phyloP scores from a whole-genome alignment of 2,888 invertebrate species.

The Eupeodes luniger region DNA sequence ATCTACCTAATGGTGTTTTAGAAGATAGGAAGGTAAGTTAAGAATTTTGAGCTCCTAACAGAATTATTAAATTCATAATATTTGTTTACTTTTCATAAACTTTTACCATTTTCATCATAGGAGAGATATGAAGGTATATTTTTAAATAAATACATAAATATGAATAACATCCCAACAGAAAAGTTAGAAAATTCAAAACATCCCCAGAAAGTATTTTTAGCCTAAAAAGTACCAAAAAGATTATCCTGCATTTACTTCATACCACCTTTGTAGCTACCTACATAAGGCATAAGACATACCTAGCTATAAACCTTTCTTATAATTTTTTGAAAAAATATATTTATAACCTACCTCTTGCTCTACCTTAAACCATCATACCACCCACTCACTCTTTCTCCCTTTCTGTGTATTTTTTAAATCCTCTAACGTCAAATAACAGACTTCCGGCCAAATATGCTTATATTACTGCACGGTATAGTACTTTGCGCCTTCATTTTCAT shows the following conservation, averaged over 20 bases:
- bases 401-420: slow-evolving; percentile 6
- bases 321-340: not conserved
- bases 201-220: slow-evolving; percentile 7
- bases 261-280: too few relatives aligned
- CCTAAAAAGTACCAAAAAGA: not conserved
- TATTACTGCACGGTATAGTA: not conserved
- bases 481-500: slow-evolving; percentile 65
- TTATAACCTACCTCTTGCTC: not conserved
- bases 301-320: slow-evolving; percentile 9
- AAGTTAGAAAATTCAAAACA: not conserved
- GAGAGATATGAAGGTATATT: not conserved
- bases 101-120: not conserved
- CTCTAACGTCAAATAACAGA: slow-evolving; percentile 33
- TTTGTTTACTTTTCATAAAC: not conserved
- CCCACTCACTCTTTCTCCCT: not conserved
- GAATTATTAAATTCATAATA: not conserved
- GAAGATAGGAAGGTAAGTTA: too few relatives aligned
- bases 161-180: not conserved
- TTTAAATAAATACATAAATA: not conserved
- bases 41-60: too few relatives aligned
- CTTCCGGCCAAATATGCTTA: slow-evolving; percentile 40
- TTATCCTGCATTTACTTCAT: not conserved
- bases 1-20: too few relatives aligned
- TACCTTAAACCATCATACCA: too few relatives aligned
- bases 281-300: not conserved